A percentile compares a stretch with the other conserved stretches of the same genome.
Evolutionary conservation across 2,113 vertebrate genomes (phyloP).

Genomic region (Elephas maximus): DNA sequence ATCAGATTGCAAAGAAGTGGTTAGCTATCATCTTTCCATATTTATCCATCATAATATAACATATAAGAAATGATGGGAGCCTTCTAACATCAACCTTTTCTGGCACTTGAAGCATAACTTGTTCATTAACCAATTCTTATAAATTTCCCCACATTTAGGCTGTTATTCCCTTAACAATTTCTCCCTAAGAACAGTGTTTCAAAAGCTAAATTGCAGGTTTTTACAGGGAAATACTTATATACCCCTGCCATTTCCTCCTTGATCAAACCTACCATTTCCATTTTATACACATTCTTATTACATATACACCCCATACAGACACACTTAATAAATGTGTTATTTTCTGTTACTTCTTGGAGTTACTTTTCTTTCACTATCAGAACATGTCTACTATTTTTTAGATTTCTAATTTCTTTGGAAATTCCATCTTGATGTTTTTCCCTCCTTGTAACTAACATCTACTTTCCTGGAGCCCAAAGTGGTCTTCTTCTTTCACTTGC

Average conservation of each 20-base stretch:
- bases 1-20: neutral
- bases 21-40: neutral
- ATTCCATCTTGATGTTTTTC: neutral
- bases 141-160: neutral
- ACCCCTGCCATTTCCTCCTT: neutral
- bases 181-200: neutral
- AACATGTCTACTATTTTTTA: slow-evolving; percentile 19
- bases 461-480: neutral
- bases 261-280: neutral
- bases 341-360: slow-evolving; percentile 23
- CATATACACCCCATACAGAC: neutral
- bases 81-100: slow-evolving; percentile 43
- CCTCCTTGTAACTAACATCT: neutral
- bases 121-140: neutral
- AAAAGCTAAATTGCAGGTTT: slow-evolving; percentile 38
- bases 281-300: neutral
- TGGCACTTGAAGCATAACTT: neutral
- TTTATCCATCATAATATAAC: neutral
- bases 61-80: slow-evolving; percentile 23
- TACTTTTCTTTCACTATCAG: neutral
- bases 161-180: neutral
- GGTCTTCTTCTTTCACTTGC: neutral
- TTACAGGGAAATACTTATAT: neutral
- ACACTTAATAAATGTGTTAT: neutral
- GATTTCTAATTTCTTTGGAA: slow-evolving; percentile 2